Evolutionary conservation across 2,113 vertebrate species (phyloP).

Genomic region (Salvelinus fontinalis): DNA sequence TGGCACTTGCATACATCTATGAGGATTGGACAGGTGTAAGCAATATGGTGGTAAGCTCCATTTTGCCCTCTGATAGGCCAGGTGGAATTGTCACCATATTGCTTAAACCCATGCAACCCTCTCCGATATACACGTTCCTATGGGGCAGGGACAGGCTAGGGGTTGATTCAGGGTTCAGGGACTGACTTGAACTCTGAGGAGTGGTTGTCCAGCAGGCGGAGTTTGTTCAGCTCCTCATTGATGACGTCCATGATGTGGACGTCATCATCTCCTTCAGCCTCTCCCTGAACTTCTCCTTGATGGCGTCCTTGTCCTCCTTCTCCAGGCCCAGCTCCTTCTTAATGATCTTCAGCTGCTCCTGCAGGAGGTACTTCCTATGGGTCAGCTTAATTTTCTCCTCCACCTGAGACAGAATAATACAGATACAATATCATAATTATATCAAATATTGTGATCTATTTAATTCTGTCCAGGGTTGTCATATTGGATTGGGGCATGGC

Average conservation of each 20-base stretch:
- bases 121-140: too few species aligned
- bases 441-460: too few species aligned
- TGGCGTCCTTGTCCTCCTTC: constrained; percentile 98
- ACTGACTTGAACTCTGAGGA: constrained; percentile 92
- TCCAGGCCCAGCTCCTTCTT: constrained; percentile 97
- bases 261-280: too few species aligned
- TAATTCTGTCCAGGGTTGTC: background rate
- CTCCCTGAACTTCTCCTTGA: constrained; percentile 96
- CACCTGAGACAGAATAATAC: constrained; percentile 73
- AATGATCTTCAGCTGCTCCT: constrained; percentile 98
- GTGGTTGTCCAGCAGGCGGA: constrained; percentile 92
- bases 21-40: too few species aligned
- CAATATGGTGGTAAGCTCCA: too few species aligned
- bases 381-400: constrained; percentile 99
- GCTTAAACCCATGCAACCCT: too few species aligned
- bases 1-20: too few species aligned
- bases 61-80: too few species aligned
- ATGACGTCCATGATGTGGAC: constrained; percentile 96
- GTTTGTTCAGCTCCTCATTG: constrained; percentile 91
- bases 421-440: background rate
- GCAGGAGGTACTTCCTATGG: constrained; percentile 93
- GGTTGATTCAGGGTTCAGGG: too few species aligned
- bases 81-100: too few species aligned
- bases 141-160: too few species aligned
- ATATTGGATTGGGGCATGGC: too few species aligned